Conservation (phyloP, 2,113 vertebrate species). For the Scolopax mira region DNA sequence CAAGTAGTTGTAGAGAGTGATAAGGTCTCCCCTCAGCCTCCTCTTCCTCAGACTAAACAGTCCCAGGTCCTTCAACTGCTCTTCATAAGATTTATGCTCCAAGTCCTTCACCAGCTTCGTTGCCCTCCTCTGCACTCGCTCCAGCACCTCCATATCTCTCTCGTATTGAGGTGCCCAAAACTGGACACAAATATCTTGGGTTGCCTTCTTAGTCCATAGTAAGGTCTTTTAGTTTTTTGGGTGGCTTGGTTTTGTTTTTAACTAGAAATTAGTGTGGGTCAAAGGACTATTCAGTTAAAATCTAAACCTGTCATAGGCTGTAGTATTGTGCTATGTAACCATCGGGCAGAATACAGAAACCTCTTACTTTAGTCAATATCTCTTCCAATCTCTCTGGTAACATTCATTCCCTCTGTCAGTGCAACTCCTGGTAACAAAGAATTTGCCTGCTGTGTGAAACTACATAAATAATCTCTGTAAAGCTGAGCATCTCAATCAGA, state of each 20-base stretch:
- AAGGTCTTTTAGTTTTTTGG: background rate
- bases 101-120: no score
- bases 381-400: background rate
- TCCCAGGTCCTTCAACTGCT: no score
- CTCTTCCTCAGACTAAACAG: no score
- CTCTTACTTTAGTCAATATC: background rate
- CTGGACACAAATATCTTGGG: background rate
- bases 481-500: background rate
- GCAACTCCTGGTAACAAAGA: fast-evolving
- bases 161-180: no score
- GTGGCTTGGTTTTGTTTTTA: background rate
- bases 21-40: no score
- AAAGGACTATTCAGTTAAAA: background rate
- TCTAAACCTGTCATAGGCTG: background rate
- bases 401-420: background rate
- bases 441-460: background rate
- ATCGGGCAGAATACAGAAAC: background rate
- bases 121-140: no score
- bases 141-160: no score
- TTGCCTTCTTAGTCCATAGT: background rate
- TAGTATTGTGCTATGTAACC: background rate
- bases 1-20: no score
- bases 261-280: background rate
- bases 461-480: background rate
- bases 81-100: no score